These are phyloP conservation scores for Calycopis cecrops DNA, from an alignment of 1,140 invertebrate genomes.

Conservation along the genomic window DNA sequence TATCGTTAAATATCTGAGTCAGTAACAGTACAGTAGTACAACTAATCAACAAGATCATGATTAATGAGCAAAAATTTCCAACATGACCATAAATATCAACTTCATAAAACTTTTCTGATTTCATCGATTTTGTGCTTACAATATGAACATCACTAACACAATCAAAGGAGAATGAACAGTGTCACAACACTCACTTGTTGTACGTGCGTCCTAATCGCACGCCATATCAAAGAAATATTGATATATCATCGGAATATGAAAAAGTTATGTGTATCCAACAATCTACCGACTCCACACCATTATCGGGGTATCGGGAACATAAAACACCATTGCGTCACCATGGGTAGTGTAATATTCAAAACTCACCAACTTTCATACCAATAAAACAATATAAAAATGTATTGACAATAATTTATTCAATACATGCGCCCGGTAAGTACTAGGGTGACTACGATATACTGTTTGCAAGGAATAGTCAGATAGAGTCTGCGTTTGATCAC, in stretches of 20 bases:
- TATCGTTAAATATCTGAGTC: no score
- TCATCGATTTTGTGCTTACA: no score
- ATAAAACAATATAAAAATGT: slow-evolving; percentile 68
- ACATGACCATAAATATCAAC: no score
- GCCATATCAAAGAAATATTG: slow-evolving; percentile 12
- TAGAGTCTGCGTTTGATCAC: background rate
- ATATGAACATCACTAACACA: no score
- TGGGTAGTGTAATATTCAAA: slow-evolving; percentile 46
- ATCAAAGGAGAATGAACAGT: no score
- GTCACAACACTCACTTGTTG: no score
- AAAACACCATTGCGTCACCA: slow-evolving; percentile 50
- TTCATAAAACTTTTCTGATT: no score
- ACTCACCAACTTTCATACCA: slow-evolving; percentile 55
- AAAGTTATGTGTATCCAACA: slow-evolving; percentile 22
- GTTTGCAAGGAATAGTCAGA: background rate
- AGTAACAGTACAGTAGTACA: no score
- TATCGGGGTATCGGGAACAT: slow-evolving; percentile 33
- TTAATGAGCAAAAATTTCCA: no score
- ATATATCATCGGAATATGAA: slow-evolving; percentile 15
- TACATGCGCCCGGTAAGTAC: slow-evolving; percentile 25
- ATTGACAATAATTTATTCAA: slow-evolving; percentile 68
- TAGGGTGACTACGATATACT: slow-evolving; percentile 20
- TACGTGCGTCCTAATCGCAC: no score
- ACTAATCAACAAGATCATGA: no score
- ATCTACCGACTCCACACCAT: slow-evolving; percentile 38